phyloP scores from a whole-genome alignment of 1,140 invertebrate species.

The Dolichoris vasculosae region DNA sequence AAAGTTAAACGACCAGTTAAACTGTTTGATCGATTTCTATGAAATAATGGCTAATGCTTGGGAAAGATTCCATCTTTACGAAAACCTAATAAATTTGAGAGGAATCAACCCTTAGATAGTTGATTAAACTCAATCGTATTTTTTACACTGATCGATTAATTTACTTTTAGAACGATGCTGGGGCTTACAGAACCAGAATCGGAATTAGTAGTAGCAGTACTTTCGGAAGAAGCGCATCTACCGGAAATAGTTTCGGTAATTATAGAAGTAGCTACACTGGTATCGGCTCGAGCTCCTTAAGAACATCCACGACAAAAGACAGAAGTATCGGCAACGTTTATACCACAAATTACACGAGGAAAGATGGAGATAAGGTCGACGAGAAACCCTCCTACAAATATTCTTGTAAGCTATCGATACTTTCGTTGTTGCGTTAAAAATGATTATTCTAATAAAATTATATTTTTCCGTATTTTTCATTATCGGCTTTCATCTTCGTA shows the following conservation, averaged over 20 bases:
- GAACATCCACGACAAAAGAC: slow-evolving; percentile 61
- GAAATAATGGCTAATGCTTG: no score
- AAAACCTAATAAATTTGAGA: no score
- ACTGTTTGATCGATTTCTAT: no score
- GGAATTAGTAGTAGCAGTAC: slow-evolving; percentile 55
- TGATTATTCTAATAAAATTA: no score
- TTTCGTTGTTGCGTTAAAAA: background rate
- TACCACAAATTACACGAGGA: slow-evolving; percentile 62
- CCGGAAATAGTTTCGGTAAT: slow-evolving; percentile 62
- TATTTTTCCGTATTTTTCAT: no score
- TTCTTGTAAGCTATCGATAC: slow-evolving; percentile 59
- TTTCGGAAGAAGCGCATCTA: slow-evolving; percentile 62
- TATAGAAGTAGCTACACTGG: slow-evolving; percentile 66
- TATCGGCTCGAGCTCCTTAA: slow-evolving; percentile 58
- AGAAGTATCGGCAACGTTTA: slow-evolving; percentile 58
- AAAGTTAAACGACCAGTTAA: no score
- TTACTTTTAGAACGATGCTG: slow-evolving; percentile 64
- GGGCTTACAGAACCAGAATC: slow-evolving; percentile 64
- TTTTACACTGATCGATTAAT: slow-evolving; percentile 18
- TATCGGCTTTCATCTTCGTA: no score
- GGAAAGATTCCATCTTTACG: no score
- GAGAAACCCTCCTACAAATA: slow-evolving; percentile 68
- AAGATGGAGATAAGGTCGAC: slow-evolving; percentile 62
- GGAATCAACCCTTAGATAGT: no score
- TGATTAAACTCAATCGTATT: background rate